These are phyloP conservation scores for Amblyteles armatorius DNA, from an alignment of 2,888 invertebrate genomes.

Conservation along the genomic window DNA sequence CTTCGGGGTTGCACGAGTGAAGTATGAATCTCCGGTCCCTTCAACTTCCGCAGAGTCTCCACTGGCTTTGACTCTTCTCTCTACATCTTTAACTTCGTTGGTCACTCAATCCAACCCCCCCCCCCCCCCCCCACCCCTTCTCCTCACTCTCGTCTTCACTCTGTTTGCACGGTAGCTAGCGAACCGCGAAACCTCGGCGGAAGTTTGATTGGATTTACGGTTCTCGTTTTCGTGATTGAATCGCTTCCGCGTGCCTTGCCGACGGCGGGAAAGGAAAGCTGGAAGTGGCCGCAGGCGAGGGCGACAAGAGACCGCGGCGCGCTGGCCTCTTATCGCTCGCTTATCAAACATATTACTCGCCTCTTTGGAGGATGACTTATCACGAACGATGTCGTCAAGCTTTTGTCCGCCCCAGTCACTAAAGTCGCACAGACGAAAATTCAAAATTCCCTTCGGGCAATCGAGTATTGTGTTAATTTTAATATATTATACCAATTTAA, in stretches of 20 bases:
- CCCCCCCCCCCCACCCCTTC: not conserved
- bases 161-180: slow-evolving; percentile 62
- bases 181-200: slow-evolving; percentile 65
- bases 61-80: slow-evolving; percentile 55
- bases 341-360: slow-evolving; percentile 25
- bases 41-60: slow-evolving; percentile 56
- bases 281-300: slow-evolving; percentile 30
- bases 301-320: not conserved
- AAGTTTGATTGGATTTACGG: slow-evolving; percentile 69
- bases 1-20: not conserved
- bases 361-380: not conserved
- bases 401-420: not conserved
- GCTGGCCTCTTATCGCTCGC: slow-evolving; percentile 30
- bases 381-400: not conserved
- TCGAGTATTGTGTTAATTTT: too few species aligned
- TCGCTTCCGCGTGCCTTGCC: slow-evolving; percentile 60
- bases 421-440: not conserved
- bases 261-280: not conserved
- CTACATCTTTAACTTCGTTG: slow-evolving; percentile 34
- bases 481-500: too few species aligned
- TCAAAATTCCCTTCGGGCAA: not conserved
- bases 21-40: slow-evolving; percentile 29
- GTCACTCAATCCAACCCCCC: slow-evolving; percentile 22
- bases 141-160: slow-evolving; percentile 9
- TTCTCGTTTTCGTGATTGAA: slow-evolving; percentile 67